Percentiles rank a stretch among this genome's conserved stretches.
These are phyloP conservation scores for Physella acuta DNA, from an alignment of 1,140 invertebrate genomes.

Conservation along the genomic window DNA sequence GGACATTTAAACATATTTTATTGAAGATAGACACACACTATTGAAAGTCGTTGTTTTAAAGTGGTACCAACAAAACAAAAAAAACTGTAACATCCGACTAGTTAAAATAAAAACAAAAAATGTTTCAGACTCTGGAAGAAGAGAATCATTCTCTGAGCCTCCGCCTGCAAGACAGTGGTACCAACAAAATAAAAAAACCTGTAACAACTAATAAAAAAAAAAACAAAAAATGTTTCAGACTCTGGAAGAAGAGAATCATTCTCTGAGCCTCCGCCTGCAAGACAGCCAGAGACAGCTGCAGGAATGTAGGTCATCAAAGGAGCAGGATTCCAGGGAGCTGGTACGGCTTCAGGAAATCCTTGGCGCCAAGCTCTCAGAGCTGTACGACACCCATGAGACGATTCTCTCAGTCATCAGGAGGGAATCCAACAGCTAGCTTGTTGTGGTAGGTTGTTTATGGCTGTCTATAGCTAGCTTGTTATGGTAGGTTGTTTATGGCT, in stretches of 20 bases:
- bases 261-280: slow-evolving; percentile 71
- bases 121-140: slow-evolving; percentile 55
- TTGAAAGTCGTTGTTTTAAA: too few relatives aligned
- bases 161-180: slow-evolving; percentile 53
- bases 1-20: too few relatives aligned
- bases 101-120: too few relatives aligned
- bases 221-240: slow-evolving; percentile 63
- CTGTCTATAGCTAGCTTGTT: too few relatives aligned
- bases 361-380: slow-evolving; percentile 80
- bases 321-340: slow-evolving; percentile 80
- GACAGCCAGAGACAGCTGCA: slow-evolving; percentile 82
- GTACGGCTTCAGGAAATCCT: slow-evolving; percentile 82
- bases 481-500: too few relatives aligned
- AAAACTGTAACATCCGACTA: too few relatives aligned
- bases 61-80: background rate
- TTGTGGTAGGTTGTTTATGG: too few relatives aligned
- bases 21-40: too few relatives aligned
- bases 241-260: slow-evolving; percentile 74
- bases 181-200: background rate
- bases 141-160: slow-evolving; percentile 65
- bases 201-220: too few relatives aligned
- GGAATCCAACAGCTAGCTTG: slow-evolving; percentile 21
- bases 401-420: slow-evolving; percentile 42
- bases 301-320: slow-evolving; percentile 76
- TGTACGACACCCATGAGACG: slow-evolving; percentile 61